Evolutionary conservation across 2,797 vertebrate genomes (phyloP), one percentile per base, ranked within the genome.

Genomic region (Tenualosa ilisha): DNA sequence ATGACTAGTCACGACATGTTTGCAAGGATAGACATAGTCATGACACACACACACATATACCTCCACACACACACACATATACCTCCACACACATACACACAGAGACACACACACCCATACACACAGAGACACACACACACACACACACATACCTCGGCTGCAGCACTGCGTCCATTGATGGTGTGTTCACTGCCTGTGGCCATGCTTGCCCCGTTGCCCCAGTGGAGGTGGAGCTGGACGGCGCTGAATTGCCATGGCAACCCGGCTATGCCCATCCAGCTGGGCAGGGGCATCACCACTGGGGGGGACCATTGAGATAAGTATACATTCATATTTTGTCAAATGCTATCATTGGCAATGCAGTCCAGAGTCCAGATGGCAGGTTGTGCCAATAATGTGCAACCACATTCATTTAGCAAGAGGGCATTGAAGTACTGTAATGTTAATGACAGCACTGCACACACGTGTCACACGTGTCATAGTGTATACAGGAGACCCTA

Each of bases 161-260:
- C 93, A n/a, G 94, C 92, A 0, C 94, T 93, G 68, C 89, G 89
- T 0, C 96, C 93, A 0, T 98, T 92, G 84, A 98, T 91, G 83
- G 93, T 96, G 88, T 98, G 98, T 91, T 99, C 98, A 0, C 97
- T 97, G 0, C 98, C 97, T 0, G 87, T 87, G 0, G 86, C 43
- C 20, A 68, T 85, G 0, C 93, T 93, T 0, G 93, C 92, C 0
- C 92, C 93, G 59, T 92, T 95, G 17, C 97, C 97, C 97, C 98
- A 98, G 90, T 99, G 97, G 81, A 98, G 94, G 87, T 98, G 98
- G 81, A 99, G 94, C 91, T 98, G 97, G 0, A 92, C 93, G 0
- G 97, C 97, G 0, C 94, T 93, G 31, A 95, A 98, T 72, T 93
- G 91, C 86, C 83, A 92, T 11, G 96, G 94, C 84, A 99, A 91